These are phyloP conservation scores for Arion vulgaris DNA, from an alignment of 1,140 invertebrate genomes.

Conservation along the genomic window DNA sequence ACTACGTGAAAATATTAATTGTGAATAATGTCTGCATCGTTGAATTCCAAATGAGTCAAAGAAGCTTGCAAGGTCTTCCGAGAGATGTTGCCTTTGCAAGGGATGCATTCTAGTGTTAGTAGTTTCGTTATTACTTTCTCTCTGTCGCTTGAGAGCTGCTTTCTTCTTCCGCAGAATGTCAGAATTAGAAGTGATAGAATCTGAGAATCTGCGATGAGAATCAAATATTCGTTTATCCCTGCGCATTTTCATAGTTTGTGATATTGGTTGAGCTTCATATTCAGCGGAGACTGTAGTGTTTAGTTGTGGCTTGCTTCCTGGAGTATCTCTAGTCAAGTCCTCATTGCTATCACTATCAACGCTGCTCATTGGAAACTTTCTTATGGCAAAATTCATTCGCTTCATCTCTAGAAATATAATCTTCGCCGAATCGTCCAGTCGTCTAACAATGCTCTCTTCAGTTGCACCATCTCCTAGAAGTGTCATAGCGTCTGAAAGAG, in stretches of 20 bases:
- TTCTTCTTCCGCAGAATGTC: background rate
- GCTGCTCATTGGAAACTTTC: conserved; percentile 40
- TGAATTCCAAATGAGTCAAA: background rate
- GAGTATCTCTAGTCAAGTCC: background rate
- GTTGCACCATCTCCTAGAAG: background rate
- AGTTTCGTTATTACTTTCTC: background rate
- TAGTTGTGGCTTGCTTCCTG: background rate
- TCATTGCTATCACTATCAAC: conserved; percentile 1
- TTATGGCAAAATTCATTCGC: conserved; percentile 21
- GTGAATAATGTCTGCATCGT: background rate
- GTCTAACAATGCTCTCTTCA: background rate
- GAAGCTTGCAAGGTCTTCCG: background rate
- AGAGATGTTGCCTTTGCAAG: background rate
- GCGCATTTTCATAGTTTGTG: background rate
- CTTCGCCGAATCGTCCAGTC: conserved; percentile 12
- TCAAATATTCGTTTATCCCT: background rate
- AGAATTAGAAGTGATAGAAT: background rate
- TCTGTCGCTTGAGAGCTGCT: background rate
- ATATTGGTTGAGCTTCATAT: background rate
- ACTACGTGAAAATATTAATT: background rate
- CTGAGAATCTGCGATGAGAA: background rate
- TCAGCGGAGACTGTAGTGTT: background rate
- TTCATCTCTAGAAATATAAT: conserved; percentile 17
- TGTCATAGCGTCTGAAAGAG: conserved; percentile 8
- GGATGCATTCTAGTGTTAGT: background rate